These are phyloP conservation scores for Piezodorus guildinii DNA, from an alignment of 1,140 invertebrate genomes.

Conservation along the genomic window DNA sequence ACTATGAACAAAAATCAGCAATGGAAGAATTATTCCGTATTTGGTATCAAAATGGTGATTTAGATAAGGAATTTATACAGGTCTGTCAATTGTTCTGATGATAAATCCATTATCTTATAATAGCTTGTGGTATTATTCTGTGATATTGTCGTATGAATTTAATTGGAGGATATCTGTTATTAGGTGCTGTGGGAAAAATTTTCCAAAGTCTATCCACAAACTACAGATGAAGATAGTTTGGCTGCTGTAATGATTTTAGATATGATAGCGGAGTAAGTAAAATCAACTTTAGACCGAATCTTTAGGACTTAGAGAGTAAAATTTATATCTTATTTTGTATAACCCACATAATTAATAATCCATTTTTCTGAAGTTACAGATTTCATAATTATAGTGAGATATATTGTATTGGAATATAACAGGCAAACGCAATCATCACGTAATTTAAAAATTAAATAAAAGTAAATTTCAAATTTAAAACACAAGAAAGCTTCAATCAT, in stretches of 20 bases:
- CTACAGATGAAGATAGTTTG: conserved; percentile 51
- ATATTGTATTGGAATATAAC: no score
- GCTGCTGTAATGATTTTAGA: conserved; percentile 58
- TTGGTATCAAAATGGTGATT: conserved; percentile 50
- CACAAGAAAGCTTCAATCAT: no score
- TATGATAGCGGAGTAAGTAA: conserved; percentile 49
- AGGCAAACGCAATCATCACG: no score
- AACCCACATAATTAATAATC: no score
- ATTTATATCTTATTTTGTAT: no score
- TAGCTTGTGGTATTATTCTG: not conserved
- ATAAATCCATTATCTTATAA: not conserved
- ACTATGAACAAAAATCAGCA: conserved; percentile 51
- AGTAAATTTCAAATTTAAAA: no score
- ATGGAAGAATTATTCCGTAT: conserved; percentile 54
- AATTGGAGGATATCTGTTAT: conserved; percentile 30
- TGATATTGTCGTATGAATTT: conserved; percentile 10
- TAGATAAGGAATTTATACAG: conserved; percentile 39
- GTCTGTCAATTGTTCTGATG: conserved; percentile 28
- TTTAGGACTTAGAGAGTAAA: no score
- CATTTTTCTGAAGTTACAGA: no score
- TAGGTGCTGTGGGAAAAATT: conserved; percentile 73
- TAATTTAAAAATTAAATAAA: no score
- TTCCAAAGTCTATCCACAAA: conserved; percentile 58
- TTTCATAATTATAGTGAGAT: no score
- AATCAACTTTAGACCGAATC: no score